Base-by-base conservation (phyloP, 2,888 invertebrate species). In the Mythimna lalbum region DNA sequence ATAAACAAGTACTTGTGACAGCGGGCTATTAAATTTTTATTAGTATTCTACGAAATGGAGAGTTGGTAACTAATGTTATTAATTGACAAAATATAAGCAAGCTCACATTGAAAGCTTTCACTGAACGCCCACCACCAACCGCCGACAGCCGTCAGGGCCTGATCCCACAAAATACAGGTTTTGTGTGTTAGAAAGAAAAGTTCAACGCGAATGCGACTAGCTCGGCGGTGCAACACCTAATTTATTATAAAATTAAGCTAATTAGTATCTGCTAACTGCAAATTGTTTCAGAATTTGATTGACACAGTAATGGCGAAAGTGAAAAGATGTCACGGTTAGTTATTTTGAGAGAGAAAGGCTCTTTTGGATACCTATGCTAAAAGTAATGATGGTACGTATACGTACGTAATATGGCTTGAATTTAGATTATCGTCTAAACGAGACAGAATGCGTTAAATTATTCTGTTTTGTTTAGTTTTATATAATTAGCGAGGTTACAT, bases 231-330 rank as follows among this genome's bases (percentile, higher is more conserved):
- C 82, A 88, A 82, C 88, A 84, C 86, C 89, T 50, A 68, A 59
- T 59, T 81, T 76, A 33, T 72, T 62, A 76, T 55, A 65, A 78
- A 89, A 89, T 89, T 83, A 86, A 90, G 83, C 88, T 92, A 94
- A 95, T 93, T 93, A 93, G 89, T 88, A 87, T 88, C 84, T 86
- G 85, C 88, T 91, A 90, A 92, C 92, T 93, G 90, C 89, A 87
- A 91, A 89, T 89, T 90, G 87, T 92, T 93, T 89, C 86, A 90
- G 91, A 92, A 93, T 93, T 89, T 91, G 93, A 93, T 93, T 94
- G 93, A 92, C 90, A 92, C 87, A 89, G 90, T 90, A 89, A 90
- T 89, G 90, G 93, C 90, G 94, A 95, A 95, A 95, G 95, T 94
- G 89, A 93, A 93, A 91, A 93, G 89, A 90, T 92, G 93, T 93